Evolutionary conservation across 2,113 vertebrate genomes (phyloP).

Genomic region (Globicephala melas): DNA sequence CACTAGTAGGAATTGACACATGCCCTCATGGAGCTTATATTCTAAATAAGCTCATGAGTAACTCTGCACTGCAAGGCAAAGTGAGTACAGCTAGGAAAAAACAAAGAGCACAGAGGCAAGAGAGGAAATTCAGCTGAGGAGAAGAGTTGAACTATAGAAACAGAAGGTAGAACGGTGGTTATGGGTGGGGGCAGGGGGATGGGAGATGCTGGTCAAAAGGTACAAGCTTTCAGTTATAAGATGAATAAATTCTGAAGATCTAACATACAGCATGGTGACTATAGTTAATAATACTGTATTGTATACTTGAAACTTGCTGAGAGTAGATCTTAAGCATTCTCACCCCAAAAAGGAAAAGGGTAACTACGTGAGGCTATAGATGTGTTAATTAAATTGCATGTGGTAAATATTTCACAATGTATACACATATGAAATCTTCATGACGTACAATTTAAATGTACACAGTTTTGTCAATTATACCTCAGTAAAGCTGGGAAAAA

Average conservation of each 20-base stretch:
- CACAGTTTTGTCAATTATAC: not conserved
- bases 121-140: not conserved
- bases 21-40: not conserved
- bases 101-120: not conserved
- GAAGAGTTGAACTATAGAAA: not conserved
- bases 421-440: not conserved
- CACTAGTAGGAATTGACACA: not conserved
- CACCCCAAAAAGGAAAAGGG: not conserved
- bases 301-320: not conserved
- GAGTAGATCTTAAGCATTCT: not conserved
- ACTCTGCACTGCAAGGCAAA: not conserved
- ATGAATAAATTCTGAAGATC: not conserved
- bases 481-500: not conserved
- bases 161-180: not conserved
- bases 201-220: not conserved
- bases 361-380: not conserved
- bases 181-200: not conserved
- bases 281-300: not conserved
- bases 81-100: not conserved
- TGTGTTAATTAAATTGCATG: not conserved
- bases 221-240: not conserved
- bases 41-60: not conserved
- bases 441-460: not conserved
- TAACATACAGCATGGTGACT: not conserved
- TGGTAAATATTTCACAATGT: not conserved